Evolutionary conservation across 1,140 invertebrate genomes (phyloP), one percentile per base, ranked within the genome.

Genomic region (Zaprionus tsacasi): DNA sequence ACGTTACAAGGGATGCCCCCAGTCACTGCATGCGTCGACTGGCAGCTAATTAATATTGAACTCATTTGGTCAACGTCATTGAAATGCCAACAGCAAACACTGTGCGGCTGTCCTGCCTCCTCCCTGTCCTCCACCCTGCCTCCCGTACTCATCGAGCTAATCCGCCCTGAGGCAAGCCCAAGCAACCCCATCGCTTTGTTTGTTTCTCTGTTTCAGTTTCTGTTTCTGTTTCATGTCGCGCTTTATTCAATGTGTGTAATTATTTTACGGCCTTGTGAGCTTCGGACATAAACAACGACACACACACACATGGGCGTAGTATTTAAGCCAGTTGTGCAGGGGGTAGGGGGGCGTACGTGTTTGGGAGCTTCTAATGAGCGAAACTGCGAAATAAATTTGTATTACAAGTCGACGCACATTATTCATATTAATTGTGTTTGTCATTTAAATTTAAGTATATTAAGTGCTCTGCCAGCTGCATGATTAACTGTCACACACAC

Each of bases 11-110:
- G 54, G n/a, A 48, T 60, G 52, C 40, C 38, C 21, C 63, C 27
- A 48, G 56, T 71, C 54, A 15, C 38, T 30, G 43, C 56, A 55
- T 33, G 60, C 76, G 75, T 75, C 79, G 72, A 72, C 82, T 76
- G 64, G 54, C 79, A 79, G 75, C 76, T 88, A 88, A 88, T 88
- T 88, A 88, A 85, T 89, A 76, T 85, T 90, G 76, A 89, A 88
- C 78, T 80, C 78, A 81, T 89, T 88, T 89, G 71, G 70, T 78
- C 79, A 79, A 48, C 56, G 71, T 64, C 82, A 85, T 81, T 81
- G 82, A 82, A 83, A 89, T 80, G 80, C 77, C 83, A 80, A 57
- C 60, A 87, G 81, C 82, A 78, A 72, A 35, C 59, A 17, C 11
- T 33, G 38, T 36, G 50, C 59, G 17, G 35, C 63, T 56, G 33